Conservation (phyloP, 2,888 invertebrate species). For the Trichogramma dendrolimi region DNA sequence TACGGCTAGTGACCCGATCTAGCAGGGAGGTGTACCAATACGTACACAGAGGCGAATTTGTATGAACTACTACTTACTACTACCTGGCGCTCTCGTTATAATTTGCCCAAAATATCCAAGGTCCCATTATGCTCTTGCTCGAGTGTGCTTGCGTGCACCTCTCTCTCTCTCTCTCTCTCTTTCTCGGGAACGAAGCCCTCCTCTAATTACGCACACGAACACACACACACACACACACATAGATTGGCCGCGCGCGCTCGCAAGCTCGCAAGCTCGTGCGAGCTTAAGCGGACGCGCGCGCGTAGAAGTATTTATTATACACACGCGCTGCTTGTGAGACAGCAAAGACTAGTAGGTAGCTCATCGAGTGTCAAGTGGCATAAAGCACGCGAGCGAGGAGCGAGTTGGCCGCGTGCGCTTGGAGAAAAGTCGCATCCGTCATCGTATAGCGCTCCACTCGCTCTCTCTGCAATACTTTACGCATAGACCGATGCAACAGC, state of each 20-base stretch:
- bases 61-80: background rate
- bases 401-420: too few relatives aligned
- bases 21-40: slow-evolving; percentile 19
- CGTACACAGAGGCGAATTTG: background rate
- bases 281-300: background rate
- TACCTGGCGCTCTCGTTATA: slow-evolving; percentile 36
- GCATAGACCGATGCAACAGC: too few relatives aligned
- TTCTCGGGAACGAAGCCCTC: background rate
- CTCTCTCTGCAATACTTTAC: too few relatives aligned
- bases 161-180: background rate
- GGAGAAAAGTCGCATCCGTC: too few relatives aligned
- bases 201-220: slow-evolving; percentile 16
- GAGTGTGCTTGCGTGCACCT: background rate
- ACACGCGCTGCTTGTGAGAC: too few relatives aligned
- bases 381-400: too few relatives aligned
- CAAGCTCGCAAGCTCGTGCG: background rate
- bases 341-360: too few relatives aligned
- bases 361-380: too few relatives aligned
- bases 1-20: slow-evolving; percentile 32
- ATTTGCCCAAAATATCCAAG: slow-evolving; percentile 50
- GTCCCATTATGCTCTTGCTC: slow-evolving; percentile 41
- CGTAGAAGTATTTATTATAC: background rate
- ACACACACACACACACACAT: background rate
- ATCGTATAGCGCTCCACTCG: too few relatives aligned
- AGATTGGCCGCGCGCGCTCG: background rate